Evolutionary conservation across 1,140 invertebrate species (phyloP).

Genomic region (Arion vulgaris): DNA sequence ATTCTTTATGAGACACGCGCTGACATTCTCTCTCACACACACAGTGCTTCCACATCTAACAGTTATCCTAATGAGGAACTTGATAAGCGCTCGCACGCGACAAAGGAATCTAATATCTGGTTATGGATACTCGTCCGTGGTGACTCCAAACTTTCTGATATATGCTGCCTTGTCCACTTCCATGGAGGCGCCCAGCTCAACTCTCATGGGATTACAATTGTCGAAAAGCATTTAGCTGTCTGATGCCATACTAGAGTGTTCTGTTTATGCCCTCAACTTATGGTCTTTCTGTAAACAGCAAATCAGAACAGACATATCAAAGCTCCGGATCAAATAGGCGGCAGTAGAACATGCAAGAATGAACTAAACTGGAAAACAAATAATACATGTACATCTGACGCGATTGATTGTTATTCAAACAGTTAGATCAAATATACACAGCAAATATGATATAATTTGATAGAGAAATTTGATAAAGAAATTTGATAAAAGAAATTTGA

Average conservation of each 20-base stretch:
- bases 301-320: no score
- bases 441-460: no score
- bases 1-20: not conserved
- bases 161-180: not conserved
- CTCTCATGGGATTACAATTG: not conserved
- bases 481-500: no score
- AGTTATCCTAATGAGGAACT: conserved; percentile 17
- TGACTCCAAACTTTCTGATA: not conserved
- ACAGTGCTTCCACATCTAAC: not conserved
- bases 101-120: conserved; percentile 15
- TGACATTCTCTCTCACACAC: not conserved
- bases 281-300: not conserved
- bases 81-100: conserved; percentile 4
- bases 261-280: not conserved
- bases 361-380: no score
- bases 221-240: not conserved
- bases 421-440: no score
- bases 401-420: no score
- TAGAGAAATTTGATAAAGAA: no score
- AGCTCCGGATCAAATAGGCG: no score
- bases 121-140: not conserved
- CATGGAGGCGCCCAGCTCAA: not conserved
- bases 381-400: no score
- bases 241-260: not conserved
- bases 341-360: no score